These are phyloP conservation scores for Amyelois transitella DNA, from an alignment of 1,140 invertebrate genomes.

Conservation along the genomic window DNA sequence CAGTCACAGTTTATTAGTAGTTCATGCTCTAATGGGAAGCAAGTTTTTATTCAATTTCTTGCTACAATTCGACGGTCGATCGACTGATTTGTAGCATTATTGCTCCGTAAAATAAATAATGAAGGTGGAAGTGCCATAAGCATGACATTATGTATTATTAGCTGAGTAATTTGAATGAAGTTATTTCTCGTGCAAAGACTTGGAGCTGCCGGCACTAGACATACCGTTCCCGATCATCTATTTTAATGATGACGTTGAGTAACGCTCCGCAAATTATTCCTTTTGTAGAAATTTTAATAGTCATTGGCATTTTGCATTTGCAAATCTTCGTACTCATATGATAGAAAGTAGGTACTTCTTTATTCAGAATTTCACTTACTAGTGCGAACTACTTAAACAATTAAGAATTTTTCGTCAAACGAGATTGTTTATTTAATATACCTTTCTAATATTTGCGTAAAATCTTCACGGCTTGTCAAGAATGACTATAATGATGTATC, in stretches of 20 bases:
- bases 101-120: conserved; percentile 6
- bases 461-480: no score
- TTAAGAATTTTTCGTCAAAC: no score
- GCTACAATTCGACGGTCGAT: conserved; percentile 3
- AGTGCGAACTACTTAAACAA: no score
- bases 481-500: no score
- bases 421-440: no score
- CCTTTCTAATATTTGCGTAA: no score
- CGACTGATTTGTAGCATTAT: not conserved
- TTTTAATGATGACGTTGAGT: conserved; percentile 2
- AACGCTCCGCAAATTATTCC: not conserved
- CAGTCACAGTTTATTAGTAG: conserved; percentile 37
- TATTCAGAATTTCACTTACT: no score
- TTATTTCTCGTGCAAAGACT: not conserved
- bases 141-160: conserved; percentile 2
- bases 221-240: not conserved
- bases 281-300: not conserved
- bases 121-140: conserved; percentile 4
- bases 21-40: conserved; percentile 34
- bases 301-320: no score
- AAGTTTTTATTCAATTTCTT: conserved; percentile 31
- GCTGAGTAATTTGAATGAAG: conserved; percentile 1
- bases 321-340: no score
- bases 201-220: not conserved
- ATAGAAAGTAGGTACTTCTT: no score